Conservation (phyloP, 2,797 vertebrate species). For the Eidolon dupreanum region DNA sequence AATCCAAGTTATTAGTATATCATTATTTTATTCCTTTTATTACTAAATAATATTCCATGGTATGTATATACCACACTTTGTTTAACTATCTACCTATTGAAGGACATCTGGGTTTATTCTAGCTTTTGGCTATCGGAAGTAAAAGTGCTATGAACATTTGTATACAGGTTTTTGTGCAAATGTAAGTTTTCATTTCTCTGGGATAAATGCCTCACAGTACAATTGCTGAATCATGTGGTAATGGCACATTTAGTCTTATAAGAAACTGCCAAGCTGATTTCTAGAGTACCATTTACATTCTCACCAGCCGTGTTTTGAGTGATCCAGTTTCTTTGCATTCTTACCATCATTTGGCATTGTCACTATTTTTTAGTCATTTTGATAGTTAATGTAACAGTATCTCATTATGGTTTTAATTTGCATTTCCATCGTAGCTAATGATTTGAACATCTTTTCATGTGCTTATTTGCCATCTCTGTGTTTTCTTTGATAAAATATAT, state of each 20-base stretch:
- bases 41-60: neutral
- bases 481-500: neutral
- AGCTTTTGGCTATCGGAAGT: neutral
- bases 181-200: neutral
- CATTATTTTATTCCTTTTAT: conserved; percentile 1
- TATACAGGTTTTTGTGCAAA: neutral
- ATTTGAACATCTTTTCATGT: neutral
- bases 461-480: neutral
- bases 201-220: neutral
- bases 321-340: neutral
- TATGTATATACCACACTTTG: neutral
- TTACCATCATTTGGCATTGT: neutral
- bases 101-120: neutral
- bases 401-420: neutral
- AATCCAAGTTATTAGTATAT: neutral
- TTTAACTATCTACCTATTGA: neutral
- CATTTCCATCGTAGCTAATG: neutral
- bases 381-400: neutral
- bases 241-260: neutral
- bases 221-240: neutral
- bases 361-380: neutral
- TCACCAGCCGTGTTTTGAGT: neutral
- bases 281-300: neutral
- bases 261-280: conserved; percentile 4
- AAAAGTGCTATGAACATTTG: neutral